A percentile compares a stretch with the other conserved stretches of the same genome.
Evolutionary conservation across 2,797 vertebrate genomes (phyloP).

Genomic region (Spheniscus humboldti): DNA sequence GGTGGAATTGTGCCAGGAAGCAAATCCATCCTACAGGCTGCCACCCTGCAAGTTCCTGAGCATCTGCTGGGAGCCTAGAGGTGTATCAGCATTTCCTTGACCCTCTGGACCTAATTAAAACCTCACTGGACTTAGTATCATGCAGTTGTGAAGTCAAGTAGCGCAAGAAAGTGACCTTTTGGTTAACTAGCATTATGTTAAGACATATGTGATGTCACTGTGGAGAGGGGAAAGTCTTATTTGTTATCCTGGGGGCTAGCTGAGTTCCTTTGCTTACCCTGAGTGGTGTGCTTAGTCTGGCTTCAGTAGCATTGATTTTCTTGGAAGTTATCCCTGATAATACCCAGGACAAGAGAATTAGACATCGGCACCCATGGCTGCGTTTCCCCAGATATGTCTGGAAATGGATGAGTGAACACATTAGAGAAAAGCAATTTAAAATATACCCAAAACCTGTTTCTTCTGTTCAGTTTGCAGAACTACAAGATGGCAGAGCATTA

Average conservation of each 20-base stretch:
- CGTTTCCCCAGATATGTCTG: background rate
- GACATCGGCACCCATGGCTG: background rate
- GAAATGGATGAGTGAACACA: background rate
- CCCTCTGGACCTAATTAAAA: background rate
- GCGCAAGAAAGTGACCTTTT: background rate
- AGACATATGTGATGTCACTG: background rate
- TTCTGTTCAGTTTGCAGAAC: background rate
- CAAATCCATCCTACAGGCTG: background rate
- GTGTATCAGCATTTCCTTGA: background rate
- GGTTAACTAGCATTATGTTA: background rate
- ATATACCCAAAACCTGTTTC: background rate
- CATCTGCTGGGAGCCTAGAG: background rate
- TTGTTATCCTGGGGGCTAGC: background rate
- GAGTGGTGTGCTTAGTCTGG: background rate
- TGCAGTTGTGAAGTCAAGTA: background rate
- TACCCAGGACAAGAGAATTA: background rate
- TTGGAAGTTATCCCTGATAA: background rate
- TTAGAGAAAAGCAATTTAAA: conserved; percentile 11
- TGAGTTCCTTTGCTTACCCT: background rate
- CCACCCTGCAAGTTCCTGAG: background rate
- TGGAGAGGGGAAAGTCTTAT: background rate
- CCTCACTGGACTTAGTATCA: background rate
- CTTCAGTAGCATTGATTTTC: background rate
- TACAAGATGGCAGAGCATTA: background rate
- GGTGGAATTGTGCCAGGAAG: background rate